These are phyloP conservation scores for Liolophura sinensis DNA, from an alignment of 1,140 invertebrate species.

Conservation along the genomic window DNA sequence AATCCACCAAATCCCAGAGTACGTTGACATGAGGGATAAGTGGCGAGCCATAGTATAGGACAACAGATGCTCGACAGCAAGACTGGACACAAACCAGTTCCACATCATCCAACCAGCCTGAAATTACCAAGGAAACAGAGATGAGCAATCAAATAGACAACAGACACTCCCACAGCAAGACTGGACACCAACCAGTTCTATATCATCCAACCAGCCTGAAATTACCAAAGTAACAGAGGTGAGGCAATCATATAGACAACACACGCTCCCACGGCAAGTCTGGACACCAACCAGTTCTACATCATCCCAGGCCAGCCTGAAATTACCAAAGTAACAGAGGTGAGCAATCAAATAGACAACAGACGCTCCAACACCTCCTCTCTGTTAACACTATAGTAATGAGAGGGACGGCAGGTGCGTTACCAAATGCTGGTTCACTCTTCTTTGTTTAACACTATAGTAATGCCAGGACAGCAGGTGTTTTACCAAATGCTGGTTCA, in stretches of 20 bases:
- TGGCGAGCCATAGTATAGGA: conserved; percentile 68
- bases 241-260: no score
- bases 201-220: conserved; percentile 69
- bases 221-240: no score
- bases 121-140: no score
- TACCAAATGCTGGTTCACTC: no score
- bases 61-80: conserved; percentile 61
- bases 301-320: conserved; percentile 70
- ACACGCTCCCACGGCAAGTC: conserved; percentile 57
- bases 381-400: no score
- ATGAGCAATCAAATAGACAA: no score
- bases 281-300: conserved; percentile 66
- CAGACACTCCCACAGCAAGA: conserved; percentile 58
- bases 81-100: conserved; percentile 63
- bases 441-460: no score
- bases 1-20: conserved; percentile 66
- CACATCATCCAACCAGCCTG: conserved; percentile 71
- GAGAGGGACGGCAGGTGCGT: no score
- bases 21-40: conserved; percentile 60
- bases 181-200: conserved; percentile 65
- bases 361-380: conserved; percentile 62
- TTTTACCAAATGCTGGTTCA: no score
- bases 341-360: no score
- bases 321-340: no score
- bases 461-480: no score